Base-by-base conservation (phyloP, 23 tunicate species). In the Halocynthia roretzi region DNA sequence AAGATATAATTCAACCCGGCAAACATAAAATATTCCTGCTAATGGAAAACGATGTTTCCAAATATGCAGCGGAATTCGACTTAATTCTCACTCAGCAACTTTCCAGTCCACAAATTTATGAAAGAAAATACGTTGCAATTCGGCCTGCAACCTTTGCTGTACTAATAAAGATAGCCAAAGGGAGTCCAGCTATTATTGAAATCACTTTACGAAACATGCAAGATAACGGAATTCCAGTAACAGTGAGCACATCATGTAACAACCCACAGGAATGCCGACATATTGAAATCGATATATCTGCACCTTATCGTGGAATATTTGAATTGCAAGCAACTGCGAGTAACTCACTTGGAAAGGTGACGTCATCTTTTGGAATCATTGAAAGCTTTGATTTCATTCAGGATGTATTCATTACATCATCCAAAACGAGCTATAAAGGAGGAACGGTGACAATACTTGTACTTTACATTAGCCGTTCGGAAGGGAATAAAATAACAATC, bases 111-210 rank as follows among this genome's bases (percentile, higher is more conserved):
- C 20, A 63, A 31, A 63, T 63, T 10, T 31, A 63, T 19, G 44
- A 31, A 63, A 63, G 20, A 7, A 31, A 10, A 63, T 63, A 63
- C 10, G 22, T 63, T 10, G 68, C 20, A 7, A 31, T 63, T 63
- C 44, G 22, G 22, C 68, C 68, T 19, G 68, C 68, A 44, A 8
- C 68, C 20, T 63, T 63, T 10, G 20, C 68, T 7, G 11, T 63
- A 8, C 20, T 7, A 63, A 63, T 63, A 19, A 31, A 63, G 22
- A 63, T 63, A 63, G 8, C 68, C 7, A 10, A 63, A 63, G 68
- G 68, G 68, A 63, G 68, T 63, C 68, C 68, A 19, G 68, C 68
- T 7, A 19, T 63, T 10, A 63, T 63, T 63, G 68, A 10, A 63
- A 10, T 44, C 22, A 63, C 7, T 63, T 7, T 63, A 63, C 20